Conservation (phyloP, 2,888 invertebrate genomes). For the Microplitis manilae region DNA sequence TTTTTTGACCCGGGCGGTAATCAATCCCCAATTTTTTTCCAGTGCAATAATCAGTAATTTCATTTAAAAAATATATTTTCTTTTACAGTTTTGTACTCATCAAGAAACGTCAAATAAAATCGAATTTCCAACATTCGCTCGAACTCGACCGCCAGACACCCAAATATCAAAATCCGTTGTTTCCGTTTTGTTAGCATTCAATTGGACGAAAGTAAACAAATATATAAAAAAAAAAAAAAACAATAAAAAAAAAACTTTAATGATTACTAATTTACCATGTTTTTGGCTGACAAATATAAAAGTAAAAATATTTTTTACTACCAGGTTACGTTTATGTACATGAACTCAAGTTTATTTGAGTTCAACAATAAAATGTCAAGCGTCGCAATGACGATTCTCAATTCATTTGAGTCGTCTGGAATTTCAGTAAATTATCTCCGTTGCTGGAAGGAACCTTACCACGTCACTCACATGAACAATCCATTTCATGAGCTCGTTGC, state of each 20-base stretch:
- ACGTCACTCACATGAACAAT: conserved; percentile 87
- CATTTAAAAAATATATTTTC: conserved; percentile 26
- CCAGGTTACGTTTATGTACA: conserved; percentile 87
- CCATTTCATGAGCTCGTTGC: conserved; percentile 88
- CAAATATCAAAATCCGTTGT: conserved; percentile 95
- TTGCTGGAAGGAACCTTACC: conserved; percentile 82
- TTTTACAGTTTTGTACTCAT: conserved; percentile 89
- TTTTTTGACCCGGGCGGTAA: no score
- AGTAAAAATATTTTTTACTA: conserved; percentile 44
- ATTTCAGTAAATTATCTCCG: conserved; percentile 79
- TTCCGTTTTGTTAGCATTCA: conserved; percentile 86
- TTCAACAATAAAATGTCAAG: conserved; percentile 77
- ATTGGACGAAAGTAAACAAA: conserved; percentile 87
- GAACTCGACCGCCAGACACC: conserved; percentile 93
- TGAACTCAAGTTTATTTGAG: conserved; percentile 83
- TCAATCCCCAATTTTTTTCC: no score
- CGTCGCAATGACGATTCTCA: conserved; percentile 84
- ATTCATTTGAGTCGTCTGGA: conserved; percentile 80
- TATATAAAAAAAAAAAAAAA: not conserved
- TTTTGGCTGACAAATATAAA: not conserved
- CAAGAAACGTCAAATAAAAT: conserved; percentile 90
- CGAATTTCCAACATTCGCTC: conserved; percentile 91
- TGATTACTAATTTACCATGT: not conserved
- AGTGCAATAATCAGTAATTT: no score
- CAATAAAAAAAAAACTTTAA: not conserved